Base-by-base conservation (phyloP, 2,888 invertebrate species). In the Scrobipalpa atriplicella region DNA sequence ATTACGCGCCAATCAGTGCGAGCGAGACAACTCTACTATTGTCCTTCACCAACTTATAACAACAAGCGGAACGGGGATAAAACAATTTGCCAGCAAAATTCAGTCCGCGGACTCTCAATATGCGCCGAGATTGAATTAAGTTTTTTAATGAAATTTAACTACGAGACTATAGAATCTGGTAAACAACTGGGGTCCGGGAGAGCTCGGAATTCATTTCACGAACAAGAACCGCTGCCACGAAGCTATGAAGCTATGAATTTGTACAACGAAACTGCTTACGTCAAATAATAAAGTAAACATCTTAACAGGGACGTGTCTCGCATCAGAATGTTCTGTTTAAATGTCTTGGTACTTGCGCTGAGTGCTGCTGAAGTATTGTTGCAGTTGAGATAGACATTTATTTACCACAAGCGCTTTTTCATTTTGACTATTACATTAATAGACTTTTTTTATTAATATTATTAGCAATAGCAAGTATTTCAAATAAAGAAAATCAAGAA, bases 141-240 rank as follows among this genome's bases (percentile, higher is more conserved):
- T 73, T 72, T 70, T 73, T 76, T 62, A 70, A 76, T 77, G 68
- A 70, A 73, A 74, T 78, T 73, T 73, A 72, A 71, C 67, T 67
- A 68, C 66, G 69, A 68, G 72, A 69, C 73, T 67, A 70, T 67
- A 64, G 64, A 64, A 47, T 41, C 54, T 54, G 66, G 52, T 43
- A 60, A 64, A 47, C 61, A 61, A 61, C 39, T 18, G 61, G n/a
- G 61, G 18, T 36, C 58, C 16, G 29, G 16, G 29, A 47, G 3
- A 19, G 56, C 19, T 13, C 29, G 58, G 29, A 58, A 58, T 58
- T 58, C 58, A 58, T 58, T 58, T 36, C n/a, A n/a, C 36, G 5
- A 16, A n/a, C n/a, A n/a, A 29, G 29, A 29, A 29, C 29, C 47
- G 5, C 5, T 16, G 47, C 47, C 11, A 43, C 5, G 16, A 47